These are phyloP conservation scores for Parascotia fuliginaria DNA, from an alignment of 2,888 invertebrate species.

Conservation along the genomic window DNA sequence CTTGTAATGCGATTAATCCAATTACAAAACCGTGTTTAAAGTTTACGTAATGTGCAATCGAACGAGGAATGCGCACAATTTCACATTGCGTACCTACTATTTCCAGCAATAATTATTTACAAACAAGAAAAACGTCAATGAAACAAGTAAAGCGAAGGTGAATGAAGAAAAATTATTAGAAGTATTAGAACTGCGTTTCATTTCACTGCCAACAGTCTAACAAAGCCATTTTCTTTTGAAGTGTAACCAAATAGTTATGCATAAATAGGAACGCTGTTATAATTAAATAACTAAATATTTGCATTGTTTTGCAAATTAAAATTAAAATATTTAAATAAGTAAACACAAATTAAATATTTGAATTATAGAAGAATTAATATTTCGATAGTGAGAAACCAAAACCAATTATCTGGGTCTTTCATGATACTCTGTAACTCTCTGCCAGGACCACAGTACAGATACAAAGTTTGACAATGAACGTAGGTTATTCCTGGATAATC, in stretches of 20 bases:
- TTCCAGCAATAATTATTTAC: constrained; percentile 84
- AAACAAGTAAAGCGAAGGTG: constrained; percentile 72
- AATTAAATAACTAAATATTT: no score
- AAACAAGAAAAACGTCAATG: constrained; percentile 85
- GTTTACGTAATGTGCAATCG: constrained; percentile 81
- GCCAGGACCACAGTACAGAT: no score
- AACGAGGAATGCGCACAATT: constrained; percentile 80
- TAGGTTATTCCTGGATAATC: no score
- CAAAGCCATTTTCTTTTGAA: background rate
- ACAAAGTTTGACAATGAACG: no score
- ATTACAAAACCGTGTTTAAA: constrained; percentile 65
- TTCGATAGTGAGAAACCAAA: no score
- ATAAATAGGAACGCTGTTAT: constrained; percentile 21
- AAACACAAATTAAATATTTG: no score
- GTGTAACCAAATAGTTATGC: constrained; percentile 6
- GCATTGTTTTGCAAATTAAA: no score
- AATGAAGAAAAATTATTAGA: constrained; percentile 71
- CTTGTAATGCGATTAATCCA: constrained; percentile 63
- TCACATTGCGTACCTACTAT: constrained; percentile 84
- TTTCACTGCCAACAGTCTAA: no score
- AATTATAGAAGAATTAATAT: no score
- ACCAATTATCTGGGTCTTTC: constrained; percentile 14
- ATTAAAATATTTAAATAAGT: no score
- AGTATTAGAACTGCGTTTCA: constrained; percentile 60
- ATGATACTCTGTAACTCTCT: constrained; percentile 3